These are phyloP conservation scores for Drosophila pallidifrons DNA, from an alignment of 1,140 invertebrate genomes.

Conservation along the genomic window DNA sequence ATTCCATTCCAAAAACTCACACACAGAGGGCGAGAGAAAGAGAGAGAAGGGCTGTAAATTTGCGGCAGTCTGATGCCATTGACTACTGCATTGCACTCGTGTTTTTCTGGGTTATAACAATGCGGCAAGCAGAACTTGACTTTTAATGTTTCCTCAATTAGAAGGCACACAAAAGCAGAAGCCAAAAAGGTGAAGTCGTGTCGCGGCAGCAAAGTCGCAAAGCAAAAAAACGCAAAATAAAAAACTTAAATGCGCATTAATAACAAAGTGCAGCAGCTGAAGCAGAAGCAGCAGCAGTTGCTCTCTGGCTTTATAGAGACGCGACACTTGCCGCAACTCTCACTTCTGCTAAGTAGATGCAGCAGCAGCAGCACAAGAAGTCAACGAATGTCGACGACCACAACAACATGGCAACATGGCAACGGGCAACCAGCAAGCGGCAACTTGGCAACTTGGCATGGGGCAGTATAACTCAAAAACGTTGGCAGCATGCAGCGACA, in stretches of 20 bases:
- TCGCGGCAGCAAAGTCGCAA: constrained; percentile 36
- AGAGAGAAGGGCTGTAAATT: not conserved
- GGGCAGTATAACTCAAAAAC: constrained; percentile 71
- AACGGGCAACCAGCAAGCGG: not conserved
- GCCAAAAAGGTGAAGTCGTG: constrained; percentile 76
- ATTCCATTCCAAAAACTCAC: constrained; percentile 4
- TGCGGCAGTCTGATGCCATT: constrained; percentile 21
- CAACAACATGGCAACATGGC: constrained; percentile 43
- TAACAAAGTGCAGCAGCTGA: constrained; percentile 70
- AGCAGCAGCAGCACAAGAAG: constrained; percentile 37
- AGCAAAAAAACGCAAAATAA: constrained; percentile 6
- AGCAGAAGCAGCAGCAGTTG: constrained; percentile 35
- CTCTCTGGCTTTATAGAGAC: constrained; percentile 5
- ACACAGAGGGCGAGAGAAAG: not conserved
- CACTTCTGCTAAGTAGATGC: constrained; percentile 44
- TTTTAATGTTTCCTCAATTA: constrained; percentile 83
- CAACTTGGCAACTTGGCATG: constrained; percentile 42
- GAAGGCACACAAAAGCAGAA: constrained; percentile 71
- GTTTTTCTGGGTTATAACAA: constrained; percentile 83
- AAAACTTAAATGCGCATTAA: constrained; percentile 83
- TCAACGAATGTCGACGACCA: constrained; percentile 67
- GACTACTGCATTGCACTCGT: constrained; percentile 76
- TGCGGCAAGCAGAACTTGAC: constrained; percentile 81
- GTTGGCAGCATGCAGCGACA: constrained; percentile 70
- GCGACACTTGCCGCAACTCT: constrained; percentile 12